Base-by-base conservation (phyloP, 2,797 vertebrate genomes). In the Phoxinus dragarum region DNA sequence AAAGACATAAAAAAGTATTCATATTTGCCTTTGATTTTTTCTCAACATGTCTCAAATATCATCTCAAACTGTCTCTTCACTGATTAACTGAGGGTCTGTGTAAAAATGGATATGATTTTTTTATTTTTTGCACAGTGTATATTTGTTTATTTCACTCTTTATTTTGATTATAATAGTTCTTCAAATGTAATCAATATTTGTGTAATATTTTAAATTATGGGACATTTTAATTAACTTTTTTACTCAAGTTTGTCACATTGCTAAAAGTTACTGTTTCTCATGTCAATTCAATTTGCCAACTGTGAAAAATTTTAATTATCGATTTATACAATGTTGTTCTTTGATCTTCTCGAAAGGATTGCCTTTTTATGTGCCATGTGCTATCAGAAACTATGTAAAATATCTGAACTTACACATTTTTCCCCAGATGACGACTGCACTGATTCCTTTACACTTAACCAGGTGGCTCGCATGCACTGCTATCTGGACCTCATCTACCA, bases 381-480 rank as follows among this genome's bases (percentile, higher is more conserved):
- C 54, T 61, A 31, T 61, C 2, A 59, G 16, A 3, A 82, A 38
- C 19, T 27, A 59, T n/a, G 34, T 16, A 6, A 16, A 81, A 56
- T 71, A 67, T 49, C 34, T 42, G 8, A 49, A 27, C 61, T 42
- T 59, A 9, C 36, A 2, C 16, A 71, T 56, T 81, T 23, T 9
- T 10, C 59, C 84, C 31, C 93, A 99, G 98, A 99, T 0, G 98
- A 99, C 27, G 96, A 98, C 93, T 99, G 98, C 89, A 99, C 98
- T 0, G 93, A 99, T 93, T 99, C 98, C 84, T 99, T 99, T 95
- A 99, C 98, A 0, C 95, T 97, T 90, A 99, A 99, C 95, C 98
- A 99, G 91, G 97, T 99, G 76, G 97, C 98, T 49, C 96, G 98
- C 91, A 99, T 99, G 98, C 98, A 99, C 92, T 99, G 98, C 91